Percentiles rank a stretch among this genome's conserved stretches.
Conservation (phyloP, 2,797 vertebrate species). For the Nyctalus aviator region DNA sequence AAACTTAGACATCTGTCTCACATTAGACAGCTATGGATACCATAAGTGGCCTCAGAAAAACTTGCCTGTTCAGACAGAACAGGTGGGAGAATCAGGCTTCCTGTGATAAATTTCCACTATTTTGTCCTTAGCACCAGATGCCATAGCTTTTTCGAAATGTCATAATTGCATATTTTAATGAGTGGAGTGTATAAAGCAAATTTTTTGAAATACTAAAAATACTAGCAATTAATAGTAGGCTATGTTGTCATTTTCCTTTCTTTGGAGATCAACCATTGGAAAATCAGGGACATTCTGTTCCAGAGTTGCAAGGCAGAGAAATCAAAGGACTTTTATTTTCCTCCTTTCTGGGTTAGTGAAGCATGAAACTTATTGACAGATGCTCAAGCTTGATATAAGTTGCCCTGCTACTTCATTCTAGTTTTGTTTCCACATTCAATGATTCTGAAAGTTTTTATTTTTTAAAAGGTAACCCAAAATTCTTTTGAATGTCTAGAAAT, state of each 20-base stretch:
- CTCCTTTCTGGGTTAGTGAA: conserved; percentile 53
- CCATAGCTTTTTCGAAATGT: conserved; percentile 39
- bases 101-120: conserved; percentile 39
- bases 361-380: conserved; percentile 65
- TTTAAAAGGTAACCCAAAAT: not conserved
- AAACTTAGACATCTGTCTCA: not conserved
- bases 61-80: conserved; percentile 41
- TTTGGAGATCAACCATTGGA: conserved; percentile 62
- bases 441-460: conserved; percentile 45
- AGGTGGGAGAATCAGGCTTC: conserved; percentile 34
- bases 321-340: conserved; percentile 58
- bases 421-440: conserved; percentile 58
- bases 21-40: not conserved
- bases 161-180: conserved; percentile 56
- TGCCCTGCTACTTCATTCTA: conserved; percentile 15
- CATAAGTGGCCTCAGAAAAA: conserved; percentile 36
- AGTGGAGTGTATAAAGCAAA: not conserved
- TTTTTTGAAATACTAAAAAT: conserved; percentile 61
- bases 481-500: conserved; percentile 41
- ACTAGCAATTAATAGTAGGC: conserved; percentile 9
- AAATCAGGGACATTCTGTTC: conserved; percentile 33
- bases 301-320: conserved; percentile 61
- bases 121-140: conserved; percentile 66
- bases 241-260: conserved; percentile 36
- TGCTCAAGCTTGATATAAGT: conserved; percentile 34